Base-by-base conservation (phyloP, 2,113 vertebrate genomes). In the Triplophysa dalaica region DNA sequence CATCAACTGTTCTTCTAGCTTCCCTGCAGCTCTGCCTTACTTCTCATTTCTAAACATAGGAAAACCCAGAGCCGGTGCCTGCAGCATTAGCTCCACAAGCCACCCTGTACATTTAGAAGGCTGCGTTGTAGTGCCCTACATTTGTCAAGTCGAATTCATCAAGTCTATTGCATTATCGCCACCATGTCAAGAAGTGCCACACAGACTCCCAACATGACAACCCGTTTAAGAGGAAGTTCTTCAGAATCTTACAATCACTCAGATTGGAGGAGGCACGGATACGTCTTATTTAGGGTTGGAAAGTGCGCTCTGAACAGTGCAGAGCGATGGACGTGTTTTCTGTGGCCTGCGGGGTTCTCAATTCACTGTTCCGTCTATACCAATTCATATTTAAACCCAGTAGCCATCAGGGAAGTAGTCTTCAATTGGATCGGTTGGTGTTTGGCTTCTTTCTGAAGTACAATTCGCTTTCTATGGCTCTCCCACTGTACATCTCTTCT, bases 101-200 rank as follows among this genome's bases (percentile, higher is more conserved):
- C 14, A 63, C 21, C 54, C 19, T 1, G 48, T 63, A 50, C 60
- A 52, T 76, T 80, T 50, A 48, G 50, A 58, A 78, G 29, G 66
- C 21, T 17, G 38, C 64, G 64, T 76, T 45, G 72, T 54, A 16
- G 5, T 83, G 85, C 79, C 70, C 85, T 63, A 68, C 70, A 84
- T 86, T 82, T 85, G 85, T 84, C 79, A 72, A 54, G 29, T 77
- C 16, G 12, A 9, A 81, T 83, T 83, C 80, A 78, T 75, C 22
- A 70, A 63, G 41, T 24, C 63, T 61, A 75, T 82, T 60, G 54
- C 75, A 67, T 73, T 83, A 72, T 24, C 77, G 78, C 69, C n/a
- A 26, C 38, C 26, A 3, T 78, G 68, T 73, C 63, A 64, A 50
- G 54, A 65, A 38, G 45, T 81, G 11, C 68, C 69, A 24, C 79